Percentiles rank a stretch among this genome's conserved stretches.
Conservation (phyloP, 2,113 vertebrate genomes). For the human (Homo sapiens) region GRCh38 chr17:56534001-56534500, state of each 20-base stretch:
- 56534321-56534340: not conserved
- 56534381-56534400: not conserved
- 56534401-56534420: not conserved
- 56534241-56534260: not conserved
- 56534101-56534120: not conserved
- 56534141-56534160: not conserved
- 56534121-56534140: not conserved
- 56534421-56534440: not conserved
- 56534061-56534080: fast-evolving
- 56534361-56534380: not conserved
- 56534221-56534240: not conserved
- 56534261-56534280: not conserved
- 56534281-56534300: not conserved
- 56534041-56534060: not conserved
- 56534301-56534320: not conserved
- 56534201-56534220: not conserved
- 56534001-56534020: not conserved
- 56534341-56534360: not conserved
- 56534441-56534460: not conserved
- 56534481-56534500: not conserved
- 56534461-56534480: not conserved
- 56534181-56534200: not conserved
- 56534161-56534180: not conserved
- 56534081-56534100: not conserved
- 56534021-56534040: fast-evolving